phyloP scores from a whole-genome alignment of 1,140 invertebrate species.

The Ceratina calcarata region DNA sequence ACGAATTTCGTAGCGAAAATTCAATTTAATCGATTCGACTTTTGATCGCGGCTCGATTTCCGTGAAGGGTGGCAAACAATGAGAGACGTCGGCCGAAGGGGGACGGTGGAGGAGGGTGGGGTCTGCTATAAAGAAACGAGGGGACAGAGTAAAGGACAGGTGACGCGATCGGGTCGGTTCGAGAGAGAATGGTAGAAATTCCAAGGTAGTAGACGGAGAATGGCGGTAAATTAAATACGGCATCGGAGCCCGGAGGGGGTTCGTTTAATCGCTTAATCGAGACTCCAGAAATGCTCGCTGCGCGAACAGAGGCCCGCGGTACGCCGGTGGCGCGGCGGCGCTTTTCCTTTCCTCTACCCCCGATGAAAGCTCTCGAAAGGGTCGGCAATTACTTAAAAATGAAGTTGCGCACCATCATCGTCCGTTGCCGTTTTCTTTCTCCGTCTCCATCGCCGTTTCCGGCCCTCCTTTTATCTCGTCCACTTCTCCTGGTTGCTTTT shows the following conservation, averaged over 20 bases:
- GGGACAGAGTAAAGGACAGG: neutral
- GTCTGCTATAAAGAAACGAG: conserved; percentile 7
- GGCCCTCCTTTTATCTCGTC: conserved; percentile 6
- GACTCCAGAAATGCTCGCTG: conserved; percentile 55
- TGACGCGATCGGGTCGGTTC: conserved; percentile 4
- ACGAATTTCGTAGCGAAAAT: no score
- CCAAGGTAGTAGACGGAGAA: conserved; percentile 52
- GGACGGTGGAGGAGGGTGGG: neutral
- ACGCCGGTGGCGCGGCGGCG: neutral
- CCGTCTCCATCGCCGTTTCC: conserved; percentile 6
- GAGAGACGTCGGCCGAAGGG: conserved; percentile 11
- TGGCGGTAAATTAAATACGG: conserved; percentile 68
- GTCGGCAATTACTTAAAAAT: conserved; percentile 69
- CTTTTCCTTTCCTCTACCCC: conserved; percentile 39
- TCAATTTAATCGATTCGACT: conserved; percentile 49
- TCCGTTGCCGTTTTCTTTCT: conserved; percentile 32
- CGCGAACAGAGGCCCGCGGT: conserved; percentile 34
- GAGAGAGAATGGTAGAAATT: conserved; percentile 46
- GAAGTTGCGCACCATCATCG: conserved; percentile 50
- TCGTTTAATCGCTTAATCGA: conserved; percentile 73
- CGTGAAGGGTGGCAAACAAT: conserved; percentile 44
- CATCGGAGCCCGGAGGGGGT: conserved; percentile 36
- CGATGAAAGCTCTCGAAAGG: conserved; percentile 64
- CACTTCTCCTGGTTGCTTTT: conserved; percentile 17
- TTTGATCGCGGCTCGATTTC: conserved; percentile 46